Evolutionary conservation across 2,797 vertebrate genomes (phyloP).

Genomic region (Heterohyrax brucei): DNA sequence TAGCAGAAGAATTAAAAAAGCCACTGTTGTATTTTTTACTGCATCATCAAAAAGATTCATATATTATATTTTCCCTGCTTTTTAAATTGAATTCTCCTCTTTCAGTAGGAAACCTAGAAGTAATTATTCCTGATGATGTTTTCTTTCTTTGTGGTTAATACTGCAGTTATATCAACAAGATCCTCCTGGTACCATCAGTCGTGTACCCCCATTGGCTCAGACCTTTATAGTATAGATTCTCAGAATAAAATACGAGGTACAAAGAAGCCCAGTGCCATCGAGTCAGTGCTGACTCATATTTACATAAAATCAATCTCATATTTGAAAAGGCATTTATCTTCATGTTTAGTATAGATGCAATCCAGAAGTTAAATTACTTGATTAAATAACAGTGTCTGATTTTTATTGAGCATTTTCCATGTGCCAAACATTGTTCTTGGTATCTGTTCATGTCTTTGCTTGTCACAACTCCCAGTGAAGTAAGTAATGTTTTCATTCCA

Average conservation of each 20-base stretch:
- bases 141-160: conserved; percentile 8
- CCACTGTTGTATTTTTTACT: not conserved
- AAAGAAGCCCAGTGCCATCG: no score
- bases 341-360: conserved; percentile 6
- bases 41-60: not conserved
- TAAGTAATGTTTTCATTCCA: conserved; percentile 19
- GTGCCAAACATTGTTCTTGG: conserved; percentile 15
- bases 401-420: not conserved
- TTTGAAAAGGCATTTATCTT: conserved; percentile 19
- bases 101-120: not conserved
- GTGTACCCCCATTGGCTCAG: not conserved
- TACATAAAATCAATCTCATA: conserved; percentile 6
- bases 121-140: not conserved
- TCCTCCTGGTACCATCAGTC: not conserved
- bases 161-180: conserved; percentile 14
- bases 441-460: not conserved
- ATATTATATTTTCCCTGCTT: not conserved
- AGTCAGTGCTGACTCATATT: not conserved
- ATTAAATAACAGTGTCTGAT: not conserved
- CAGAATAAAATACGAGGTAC: not conserved
- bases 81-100: not conserved
- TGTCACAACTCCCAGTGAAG: conserved; percentile 21
- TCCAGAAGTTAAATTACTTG: not conserved
- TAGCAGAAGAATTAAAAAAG: conserved; percentile 15
- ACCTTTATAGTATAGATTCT: not conserved